Evolutionary conservation across 2,888 invertebrate genomes (phyloP).

Genomic region (Chaitophorus viminalis): DNA sequence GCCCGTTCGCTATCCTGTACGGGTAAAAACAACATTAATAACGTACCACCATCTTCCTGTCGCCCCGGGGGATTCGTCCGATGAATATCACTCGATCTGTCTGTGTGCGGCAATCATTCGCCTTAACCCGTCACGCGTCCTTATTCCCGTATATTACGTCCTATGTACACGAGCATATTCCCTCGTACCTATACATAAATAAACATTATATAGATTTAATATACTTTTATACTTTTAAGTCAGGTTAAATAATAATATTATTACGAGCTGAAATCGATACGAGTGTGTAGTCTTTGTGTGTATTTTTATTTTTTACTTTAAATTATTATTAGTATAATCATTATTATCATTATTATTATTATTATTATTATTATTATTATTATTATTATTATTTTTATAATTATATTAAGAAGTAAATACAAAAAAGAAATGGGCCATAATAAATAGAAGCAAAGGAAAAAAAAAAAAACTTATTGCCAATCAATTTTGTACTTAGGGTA

Average conservation of each 20-base stretch:
- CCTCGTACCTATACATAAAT: not conserved
- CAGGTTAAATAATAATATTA: not conserved
- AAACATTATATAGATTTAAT: no score
- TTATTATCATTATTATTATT: slow-evolving; percentile 1
- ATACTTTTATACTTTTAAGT: not conserved
- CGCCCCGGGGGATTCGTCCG: not conserved
- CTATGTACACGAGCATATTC: not conserved
- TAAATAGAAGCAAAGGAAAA: slow-evolving; percentile 16
- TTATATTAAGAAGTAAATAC: not conserved
- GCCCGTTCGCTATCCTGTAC: no score
- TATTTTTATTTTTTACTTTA: not conserved
- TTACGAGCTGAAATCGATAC: not conserved
- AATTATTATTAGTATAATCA: no score
- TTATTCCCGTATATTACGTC: not conserved
- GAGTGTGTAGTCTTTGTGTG: slow-evolving; percentile 6
- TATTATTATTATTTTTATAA: not conserved
- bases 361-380: no score
- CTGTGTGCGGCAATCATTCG: slow-evolving; percentile 7
- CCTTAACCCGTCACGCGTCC: not conserved
- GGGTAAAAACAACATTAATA: no score
- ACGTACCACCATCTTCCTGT: no score
- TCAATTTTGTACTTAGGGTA: not conserved
- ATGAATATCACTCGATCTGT: slow-evolving; percentile 39
- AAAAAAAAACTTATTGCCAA: not conserved
- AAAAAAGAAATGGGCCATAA: slow-evolving; percentile 36